Evolutionary conservation across 2,797 vertebrate species (phyloP).

Genomic region (Smutsia gigantea): DNA sequence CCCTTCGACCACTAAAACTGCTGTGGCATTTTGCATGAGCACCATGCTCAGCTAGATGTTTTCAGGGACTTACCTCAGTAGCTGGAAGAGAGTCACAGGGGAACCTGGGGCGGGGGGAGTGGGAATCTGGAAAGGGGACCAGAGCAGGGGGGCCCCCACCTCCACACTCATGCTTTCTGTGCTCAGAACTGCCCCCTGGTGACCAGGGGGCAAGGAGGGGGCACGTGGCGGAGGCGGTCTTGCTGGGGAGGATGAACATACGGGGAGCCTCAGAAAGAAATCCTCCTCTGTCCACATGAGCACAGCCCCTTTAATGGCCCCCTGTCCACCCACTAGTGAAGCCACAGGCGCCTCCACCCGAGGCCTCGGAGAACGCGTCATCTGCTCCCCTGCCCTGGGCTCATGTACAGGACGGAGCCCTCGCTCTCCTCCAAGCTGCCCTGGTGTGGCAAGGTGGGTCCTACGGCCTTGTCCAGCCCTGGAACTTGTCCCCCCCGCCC

Average conservation of each 20-base stretch:
- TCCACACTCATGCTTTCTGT: background rate
- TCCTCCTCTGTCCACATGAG: constrained; percentile 62
- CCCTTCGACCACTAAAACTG: background rate
- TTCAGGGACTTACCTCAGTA: background rate
- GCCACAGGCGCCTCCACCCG: constrained; percentile 23
- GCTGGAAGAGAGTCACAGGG: background rate
- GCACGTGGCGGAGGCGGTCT: constrained; percentile 2
- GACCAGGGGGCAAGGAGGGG: background rate
- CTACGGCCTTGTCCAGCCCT: background rate
- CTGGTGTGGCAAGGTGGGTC: too few relatives aligned
- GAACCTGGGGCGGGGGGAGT: background rate
- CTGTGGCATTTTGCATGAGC: background rate
- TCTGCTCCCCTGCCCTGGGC: background rate
- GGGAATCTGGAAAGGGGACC: background rate
- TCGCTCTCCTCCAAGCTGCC: background rate
- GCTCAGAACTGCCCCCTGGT: background rate
- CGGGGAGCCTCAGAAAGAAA: constrained; percentile 65
- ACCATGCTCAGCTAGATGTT: background rate
- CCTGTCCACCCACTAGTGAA: constrained; percentile 28
- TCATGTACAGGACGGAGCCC: background rate
- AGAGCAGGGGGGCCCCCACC: background rate
- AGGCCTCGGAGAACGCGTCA: background rate
- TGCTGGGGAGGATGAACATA: constrained; percentile 29
- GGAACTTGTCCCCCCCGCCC: background rate
- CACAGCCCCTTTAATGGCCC: constrained; percentile 35